A percentile compares a stretch with the other conserved stretches of the same genome.
phyloP scores from a whole-genome alignment of 2,797 vertebrate genomes.

The Eptatretus atami region DNA sequence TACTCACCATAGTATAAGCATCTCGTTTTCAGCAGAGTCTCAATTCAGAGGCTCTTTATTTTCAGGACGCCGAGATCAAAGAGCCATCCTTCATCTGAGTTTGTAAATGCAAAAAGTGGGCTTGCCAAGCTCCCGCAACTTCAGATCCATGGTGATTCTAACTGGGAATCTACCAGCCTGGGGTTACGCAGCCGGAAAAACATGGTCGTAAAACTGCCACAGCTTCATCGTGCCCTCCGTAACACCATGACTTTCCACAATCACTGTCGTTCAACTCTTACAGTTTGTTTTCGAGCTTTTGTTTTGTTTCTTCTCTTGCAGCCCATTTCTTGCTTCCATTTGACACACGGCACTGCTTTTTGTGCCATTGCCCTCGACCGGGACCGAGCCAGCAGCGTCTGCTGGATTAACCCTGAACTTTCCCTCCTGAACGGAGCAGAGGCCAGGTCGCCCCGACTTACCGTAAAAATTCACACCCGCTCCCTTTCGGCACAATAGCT shows the following conservation, averaged over 20 bases:
- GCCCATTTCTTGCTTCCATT: conserved; percentile 98
- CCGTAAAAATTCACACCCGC: conserved; percentile 29
- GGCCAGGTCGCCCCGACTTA: conserved; percentile 89
- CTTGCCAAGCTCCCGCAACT: conserved; percentile 95
- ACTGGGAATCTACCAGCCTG: conserved; percentile 94
- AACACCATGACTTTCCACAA: too few species aligned
- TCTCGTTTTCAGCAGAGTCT: too few species aligned
- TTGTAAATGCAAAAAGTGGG: conserved; percentile 96
- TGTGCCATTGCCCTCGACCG: conserved; percentile 95
- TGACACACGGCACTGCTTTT: conserved; percentile 96
- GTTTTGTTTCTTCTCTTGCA: conserved; percentile 14
- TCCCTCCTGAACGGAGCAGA: conserved; percentile 99
- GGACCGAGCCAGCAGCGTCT: conserved; percentile 84
- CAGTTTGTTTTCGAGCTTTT: conserved; percentile 5
- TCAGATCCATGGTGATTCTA: conserved; percentile 96
- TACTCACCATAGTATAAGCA: too few species aligned
- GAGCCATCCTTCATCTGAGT: conserved; percentile 85
- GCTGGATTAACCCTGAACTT: conserved; percentile 86
- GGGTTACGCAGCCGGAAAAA: conserved; percentile 91
- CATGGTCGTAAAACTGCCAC: conserved; percentile 29
- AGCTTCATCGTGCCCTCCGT: too few species aligned
- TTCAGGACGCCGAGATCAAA: conserved; percentile 72
- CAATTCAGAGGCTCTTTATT: conserved; percentile 7
- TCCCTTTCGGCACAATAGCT: not conserved
- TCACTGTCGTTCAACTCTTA: too few species aligned